Evolutionary conservation across 2,888 invertebrate genomes (phyloP).

Genomic region (Diarsia rubi): DNA sequence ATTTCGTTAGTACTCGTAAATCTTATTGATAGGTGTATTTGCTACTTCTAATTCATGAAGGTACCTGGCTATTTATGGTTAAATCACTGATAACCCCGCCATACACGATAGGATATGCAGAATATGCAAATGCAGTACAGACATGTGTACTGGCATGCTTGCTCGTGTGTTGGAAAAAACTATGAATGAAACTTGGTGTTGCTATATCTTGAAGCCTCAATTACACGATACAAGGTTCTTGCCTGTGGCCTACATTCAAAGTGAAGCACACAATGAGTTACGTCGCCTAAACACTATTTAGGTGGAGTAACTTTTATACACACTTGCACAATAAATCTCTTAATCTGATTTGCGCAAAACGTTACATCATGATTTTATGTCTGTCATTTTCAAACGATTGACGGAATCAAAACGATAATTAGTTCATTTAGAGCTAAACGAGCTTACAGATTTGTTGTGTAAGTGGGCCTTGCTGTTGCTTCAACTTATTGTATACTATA

Average conservation of each 20-base stretch:
- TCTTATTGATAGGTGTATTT: constrained; percentile 13
- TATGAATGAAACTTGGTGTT: not conserved
- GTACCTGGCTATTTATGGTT: constrained; percentile 21
- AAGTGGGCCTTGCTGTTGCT: not conserved
- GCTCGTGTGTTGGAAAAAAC: not conserved
- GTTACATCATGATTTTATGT: not conserved
- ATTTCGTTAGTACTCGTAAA: not conserved
- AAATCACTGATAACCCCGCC: not conserved
- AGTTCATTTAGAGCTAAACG: not conserved
- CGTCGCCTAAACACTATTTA: not conserved
- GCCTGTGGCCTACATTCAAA: not conserved
- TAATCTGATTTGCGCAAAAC: not conserved
- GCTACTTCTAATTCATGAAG: constrained; percentile 47
- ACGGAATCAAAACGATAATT: not conserved
- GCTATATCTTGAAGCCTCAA: not conserved
- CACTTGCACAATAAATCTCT: not conserved
- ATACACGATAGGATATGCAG: not conserved
- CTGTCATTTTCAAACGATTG: not conserved
- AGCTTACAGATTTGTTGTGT: not conserved
- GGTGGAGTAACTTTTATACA: not conserved
- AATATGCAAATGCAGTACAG: not conserved
- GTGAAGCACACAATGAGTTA: not conserved
- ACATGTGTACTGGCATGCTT: not conserved
- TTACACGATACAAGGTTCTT: not conserved
- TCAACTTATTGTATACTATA: not conserved